These are phyloP conservation scores for Etheostoma spectabile DNA, from an alignment of 2,113 vertebrate species.

Conservation along the genomic window DNA sequence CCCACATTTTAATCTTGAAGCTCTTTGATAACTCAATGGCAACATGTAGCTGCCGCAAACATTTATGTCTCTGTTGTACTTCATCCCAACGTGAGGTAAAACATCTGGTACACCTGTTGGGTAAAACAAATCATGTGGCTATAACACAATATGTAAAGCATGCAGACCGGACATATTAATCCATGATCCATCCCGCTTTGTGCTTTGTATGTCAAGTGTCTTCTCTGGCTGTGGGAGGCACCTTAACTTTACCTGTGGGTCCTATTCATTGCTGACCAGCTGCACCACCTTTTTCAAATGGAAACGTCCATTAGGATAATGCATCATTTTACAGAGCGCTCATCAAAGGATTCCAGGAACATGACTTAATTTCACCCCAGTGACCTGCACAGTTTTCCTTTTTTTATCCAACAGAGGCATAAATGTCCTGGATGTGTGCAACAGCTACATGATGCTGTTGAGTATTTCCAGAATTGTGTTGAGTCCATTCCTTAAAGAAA, in stretches of 20 bases:
- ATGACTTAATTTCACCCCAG: neutral
- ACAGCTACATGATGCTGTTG: neutral
- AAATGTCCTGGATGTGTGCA: neutral
- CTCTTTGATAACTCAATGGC: neutral
- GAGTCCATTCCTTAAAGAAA: neutral
- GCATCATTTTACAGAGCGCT: neutral
- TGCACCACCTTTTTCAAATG: too few relatives aligned
- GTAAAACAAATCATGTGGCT: neutral
- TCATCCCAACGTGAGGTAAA: too few relatives aligned
- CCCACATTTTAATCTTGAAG: neutral
- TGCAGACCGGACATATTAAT: neutral
- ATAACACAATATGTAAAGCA: neutral
- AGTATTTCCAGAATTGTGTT: neutral
- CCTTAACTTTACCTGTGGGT: neutral
- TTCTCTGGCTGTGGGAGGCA: neutral
- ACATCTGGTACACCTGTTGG: neutral
- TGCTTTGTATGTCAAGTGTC: neutral
- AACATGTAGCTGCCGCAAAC: too few relatives aligned
- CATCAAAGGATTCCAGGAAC: neutral
- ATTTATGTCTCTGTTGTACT: too few relatives aligned
- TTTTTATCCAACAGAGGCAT: neutral
- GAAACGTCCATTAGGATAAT: constrained; percentile 5
- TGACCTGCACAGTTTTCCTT: neutral
- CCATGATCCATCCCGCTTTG: neutral
- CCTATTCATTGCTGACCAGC: neutral